phyloP scores from a whole-genome alignment of 2,888 invertebrate genomes.

The Stramonita haemastoma region DNA sequence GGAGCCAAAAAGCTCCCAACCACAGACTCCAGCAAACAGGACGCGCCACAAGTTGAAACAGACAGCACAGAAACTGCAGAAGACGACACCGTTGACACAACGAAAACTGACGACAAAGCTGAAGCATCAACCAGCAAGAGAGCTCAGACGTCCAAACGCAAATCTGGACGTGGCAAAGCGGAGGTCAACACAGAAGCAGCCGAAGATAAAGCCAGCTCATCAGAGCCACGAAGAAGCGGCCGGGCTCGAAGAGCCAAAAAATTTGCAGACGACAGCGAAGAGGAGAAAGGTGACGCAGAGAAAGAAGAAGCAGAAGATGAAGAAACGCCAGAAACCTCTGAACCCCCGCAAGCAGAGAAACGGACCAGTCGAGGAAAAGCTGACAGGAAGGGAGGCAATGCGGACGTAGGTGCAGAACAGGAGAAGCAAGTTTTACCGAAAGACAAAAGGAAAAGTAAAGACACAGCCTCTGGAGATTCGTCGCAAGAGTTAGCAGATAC shows the following conservation, averaged over 20 bases:
- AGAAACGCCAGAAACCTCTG: background rate
- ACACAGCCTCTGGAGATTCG: background rate
- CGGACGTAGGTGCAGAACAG: background rate
- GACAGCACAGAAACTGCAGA: background rate
- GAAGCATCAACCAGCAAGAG: background rate
- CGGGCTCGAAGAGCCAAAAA: slow-evolving; percentile 26
- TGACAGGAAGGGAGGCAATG: background rate
- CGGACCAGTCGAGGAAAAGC: background rate
- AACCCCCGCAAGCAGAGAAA: background rate
- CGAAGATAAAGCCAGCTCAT: background rate
- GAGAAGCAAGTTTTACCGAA: background rate
- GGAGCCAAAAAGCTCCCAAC: background rate
- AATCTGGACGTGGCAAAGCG: background rate
- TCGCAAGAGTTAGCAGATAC: background rate
- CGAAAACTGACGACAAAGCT: background rate
- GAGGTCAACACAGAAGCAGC: background rate
- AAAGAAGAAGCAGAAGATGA: background rate
- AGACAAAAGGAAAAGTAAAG: background rate
- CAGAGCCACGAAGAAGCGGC: slow-evolving; percentile 19
- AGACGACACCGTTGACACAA: background rate
- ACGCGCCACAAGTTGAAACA: background rate
- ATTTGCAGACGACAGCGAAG: slow-evolving; percentile 32
- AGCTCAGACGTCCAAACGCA: background rate
- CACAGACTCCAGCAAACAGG: background rate
- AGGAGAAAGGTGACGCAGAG: slow-evolving; percentile 11